These are phyloP conservation scores for Leucoma salicis DNA, from an alignment of 2,888 invertebrate species.

Conservation along the genomic window DNA sequence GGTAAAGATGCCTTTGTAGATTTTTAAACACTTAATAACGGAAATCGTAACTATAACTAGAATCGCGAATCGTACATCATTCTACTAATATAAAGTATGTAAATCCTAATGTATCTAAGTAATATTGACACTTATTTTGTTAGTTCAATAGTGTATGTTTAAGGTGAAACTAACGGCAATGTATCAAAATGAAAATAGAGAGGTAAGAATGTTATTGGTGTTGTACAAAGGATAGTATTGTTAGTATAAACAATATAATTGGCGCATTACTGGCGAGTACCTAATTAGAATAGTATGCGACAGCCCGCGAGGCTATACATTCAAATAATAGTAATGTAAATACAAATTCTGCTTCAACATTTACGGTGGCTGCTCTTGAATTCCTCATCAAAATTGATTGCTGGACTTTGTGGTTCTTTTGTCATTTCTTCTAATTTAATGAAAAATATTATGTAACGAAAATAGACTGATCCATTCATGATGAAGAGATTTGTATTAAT, in stretches of 20 bases:
- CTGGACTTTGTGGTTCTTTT: constrained; percentile 44
- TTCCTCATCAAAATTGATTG: constrained; percentile 64
- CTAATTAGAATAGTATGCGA: constrained; percentile 79
- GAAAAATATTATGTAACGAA: constrained; percentile 30
- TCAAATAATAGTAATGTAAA: constrained; percentile 62
- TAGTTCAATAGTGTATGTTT: constrained; percentile 70
- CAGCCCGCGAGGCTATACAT: constrained; percentile 75
- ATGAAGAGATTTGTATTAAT: constrained; percentile 40
- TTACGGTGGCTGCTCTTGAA: constrained; percentile 65
- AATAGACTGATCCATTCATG: constrained; percentile 52
- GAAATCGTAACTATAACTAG: constrained; percentile 65
- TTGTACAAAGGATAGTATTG: constrained; percentile 80
- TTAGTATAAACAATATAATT: constrained; percentile 77
- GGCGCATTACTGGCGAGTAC: constrained; percentile 83
- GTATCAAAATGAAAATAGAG: constrained; percentile 71
- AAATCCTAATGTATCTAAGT: constrained; percentile 69
- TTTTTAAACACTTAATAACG: constrained; percentile 74
- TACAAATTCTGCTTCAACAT: constrained; percentile 52
- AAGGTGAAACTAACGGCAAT: constrained; percentile 71
- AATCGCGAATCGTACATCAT: constrained; percentile 73
- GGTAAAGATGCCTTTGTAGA: constrained; percentile 82
- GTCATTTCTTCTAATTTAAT: constrained; percentile 36
- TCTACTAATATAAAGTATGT: constrained; percentile 65
- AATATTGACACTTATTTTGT: constrained; percentile 80
- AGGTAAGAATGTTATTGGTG: constrained; percentile 76